Percentiles rank a stretch among this genome's conserved stretches.
These are phyloP conservation scores for Manis javanica DNA, from an alignment of 2,797 vertebrate genomes.

Conservation along the genomic window DNA sequence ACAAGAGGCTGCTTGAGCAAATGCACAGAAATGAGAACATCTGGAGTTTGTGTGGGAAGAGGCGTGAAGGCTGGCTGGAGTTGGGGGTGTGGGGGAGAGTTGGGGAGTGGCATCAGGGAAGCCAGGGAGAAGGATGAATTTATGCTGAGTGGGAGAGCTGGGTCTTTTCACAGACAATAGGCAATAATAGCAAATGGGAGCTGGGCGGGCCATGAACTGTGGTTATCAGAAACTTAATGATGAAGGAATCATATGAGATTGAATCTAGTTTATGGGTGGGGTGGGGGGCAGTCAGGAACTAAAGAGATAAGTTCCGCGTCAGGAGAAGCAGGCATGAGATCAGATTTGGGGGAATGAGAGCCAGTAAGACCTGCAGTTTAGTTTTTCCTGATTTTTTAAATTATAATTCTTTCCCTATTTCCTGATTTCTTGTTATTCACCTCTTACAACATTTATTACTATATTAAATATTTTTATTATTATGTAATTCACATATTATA, in stretches of 20 bases:
- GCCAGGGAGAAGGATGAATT: not conserved
- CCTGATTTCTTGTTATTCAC: not conserved
- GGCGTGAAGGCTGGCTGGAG: not conserved
- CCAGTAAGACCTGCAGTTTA: not conserved
- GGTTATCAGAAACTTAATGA: not conserved
- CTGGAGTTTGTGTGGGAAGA: not conserved
- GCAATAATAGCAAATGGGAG: not conserved
- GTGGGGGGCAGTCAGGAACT: not conserved
- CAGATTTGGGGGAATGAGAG: not conserved
- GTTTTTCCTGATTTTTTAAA: not conserved
- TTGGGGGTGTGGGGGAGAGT: too few relatives aligned
- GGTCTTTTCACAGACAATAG: not conserved
- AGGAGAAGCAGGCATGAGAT: not conserved
- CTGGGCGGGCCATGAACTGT: too few relatives aligned
- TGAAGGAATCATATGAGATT: not conserved
- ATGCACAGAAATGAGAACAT: fast-evolving
- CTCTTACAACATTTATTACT: not conserved
- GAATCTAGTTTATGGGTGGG: not conserved
- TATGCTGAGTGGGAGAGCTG: fast-evolving
- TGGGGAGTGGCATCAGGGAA: not conserved
- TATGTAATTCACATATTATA: not conserved
- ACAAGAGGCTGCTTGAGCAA: not conserved
- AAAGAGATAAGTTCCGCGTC: not conserved
- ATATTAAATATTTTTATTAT: not conserved
- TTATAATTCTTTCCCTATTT: not conserved